Evolutionary conservation across 1,140 invertebrate species (phyloP).

Genomic region (Octopus bimaculoides): DNA sequence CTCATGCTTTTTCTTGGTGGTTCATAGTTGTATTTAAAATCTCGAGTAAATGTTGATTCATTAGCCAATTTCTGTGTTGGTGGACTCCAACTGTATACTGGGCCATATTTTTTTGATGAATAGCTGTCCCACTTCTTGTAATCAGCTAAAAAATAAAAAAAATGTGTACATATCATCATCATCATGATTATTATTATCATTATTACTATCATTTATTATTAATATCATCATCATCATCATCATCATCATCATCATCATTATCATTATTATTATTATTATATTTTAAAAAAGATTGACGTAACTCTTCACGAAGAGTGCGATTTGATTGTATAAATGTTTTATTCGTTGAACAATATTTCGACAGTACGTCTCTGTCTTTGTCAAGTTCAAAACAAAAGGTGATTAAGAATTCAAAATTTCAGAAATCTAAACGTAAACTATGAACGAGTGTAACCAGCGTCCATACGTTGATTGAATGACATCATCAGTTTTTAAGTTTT

Average conservation of each 20-base stretch:
- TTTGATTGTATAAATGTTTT: too few relatives aligned
- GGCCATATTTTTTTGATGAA: constrained; percentile 32
- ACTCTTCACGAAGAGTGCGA: background rate
- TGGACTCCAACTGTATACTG: constrained; percentile 41
- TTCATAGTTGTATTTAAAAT: constrained; percentile 47
- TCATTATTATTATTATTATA: background rate
- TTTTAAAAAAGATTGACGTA: too few relatives aligned
- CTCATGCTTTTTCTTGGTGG: constrained; percentile 41
- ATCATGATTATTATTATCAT: background rate
- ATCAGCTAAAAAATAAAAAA: constrained; percentile 45
- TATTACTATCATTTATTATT: background rate
- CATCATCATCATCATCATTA: background rate
- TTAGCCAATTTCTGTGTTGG: constrained; percentile 50
- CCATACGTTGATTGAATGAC: too few relatives aligned
- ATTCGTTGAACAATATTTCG: too few relatives aligned
- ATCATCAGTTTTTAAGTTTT: too few relatives aligned
- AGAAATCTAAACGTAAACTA: too few relatives aligned
- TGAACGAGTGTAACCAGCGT: too few relatives aligned
- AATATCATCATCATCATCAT: background rate
- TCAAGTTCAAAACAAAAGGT: too few relatives aligned
- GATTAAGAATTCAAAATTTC: too few relatives aligned
- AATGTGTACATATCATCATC: background rate
- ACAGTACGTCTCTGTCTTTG: too few relatives aligned
- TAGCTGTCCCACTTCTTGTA: constrained; percentile 52
- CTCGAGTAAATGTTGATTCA: constrained; percentile 48